A percentile compares a stretch with the other conserved stretches of the same genome.
phyloP scores from a whole-genome alignment of 2,113 vertebrate species.

The Loxodonta africana region DNA sequence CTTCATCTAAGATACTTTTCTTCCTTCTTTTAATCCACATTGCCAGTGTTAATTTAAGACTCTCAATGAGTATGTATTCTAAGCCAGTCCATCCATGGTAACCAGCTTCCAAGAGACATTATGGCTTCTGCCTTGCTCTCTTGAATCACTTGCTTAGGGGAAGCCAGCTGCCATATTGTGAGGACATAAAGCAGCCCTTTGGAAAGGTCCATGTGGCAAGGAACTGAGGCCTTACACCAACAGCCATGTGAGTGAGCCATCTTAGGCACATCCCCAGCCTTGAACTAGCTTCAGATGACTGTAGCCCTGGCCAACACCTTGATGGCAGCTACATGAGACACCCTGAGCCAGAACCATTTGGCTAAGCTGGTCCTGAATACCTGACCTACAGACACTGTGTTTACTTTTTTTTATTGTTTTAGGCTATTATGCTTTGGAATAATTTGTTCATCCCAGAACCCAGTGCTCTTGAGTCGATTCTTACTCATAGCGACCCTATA shows the following conservation, averaged over 20 bases:
- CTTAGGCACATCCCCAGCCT: neutral
- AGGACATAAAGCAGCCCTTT: neutral
- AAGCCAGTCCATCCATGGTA: neutral
- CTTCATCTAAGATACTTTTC: conserved; percentile 22
- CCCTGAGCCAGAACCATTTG: neutral
- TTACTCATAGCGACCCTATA: too few species aligned
- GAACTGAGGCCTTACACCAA: neutral
- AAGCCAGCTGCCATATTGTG: neutral
- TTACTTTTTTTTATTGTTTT: neutral
- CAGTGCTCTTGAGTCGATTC: too few species aligned
- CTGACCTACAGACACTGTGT: neutral
- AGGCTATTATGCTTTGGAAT: neutral
- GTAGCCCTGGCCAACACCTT: neutral
- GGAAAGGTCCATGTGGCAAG: neutral
- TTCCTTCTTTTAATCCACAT: neutral
- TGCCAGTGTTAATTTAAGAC: conserved; percentile 21
- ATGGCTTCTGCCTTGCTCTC: neutral
- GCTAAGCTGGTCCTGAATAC: neutral
- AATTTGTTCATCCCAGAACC: neutral
- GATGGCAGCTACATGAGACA: neutral
- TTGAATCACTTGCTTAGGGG: neutral
- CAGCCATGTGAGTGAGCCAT: neutral
- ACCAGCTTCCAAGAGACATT: neutral
- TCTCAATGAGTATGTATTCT: neutral
- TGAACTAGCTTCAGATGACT: neutral